Percentiles rank a stretch among this genome's conserved stretches.
These are phyloP conservation scores for Venustoraphidia nigricollis DNA, from an alignment of 2,888 invertebrate genomes.

Conservation along the genomic window DNA sequence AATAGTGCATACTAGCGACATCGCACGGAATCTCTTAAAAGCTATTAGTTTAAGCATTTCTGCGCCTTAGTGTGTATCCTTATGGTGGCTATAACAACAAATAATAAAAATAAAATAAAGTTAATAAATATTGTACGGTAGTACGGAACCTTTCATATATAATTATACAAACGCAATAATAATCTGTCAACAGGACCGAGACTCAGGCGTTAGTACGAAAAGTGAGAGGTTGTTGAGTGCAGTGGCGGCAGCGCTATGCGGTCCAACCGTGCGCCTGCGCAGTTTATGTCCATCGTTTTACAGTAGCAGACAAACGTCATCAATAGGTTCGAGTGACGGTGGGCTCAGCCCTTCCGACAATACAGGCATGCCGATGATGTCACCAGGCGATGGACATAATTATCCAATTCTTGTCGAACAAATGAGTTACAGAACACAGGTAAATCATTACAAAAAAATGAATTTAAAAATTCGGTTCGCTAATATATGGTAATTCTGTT, in stretches of 20 bases:
- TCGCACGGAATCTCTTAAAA: too few relatives aligned
- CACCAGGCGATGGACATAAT: conserved; percentile 49
- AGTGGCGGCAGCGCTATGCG: conserved; percentile 72
- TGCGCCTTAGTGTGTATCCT: too few relatives aligned
- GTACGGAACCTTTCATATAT: too few relatives aligned
- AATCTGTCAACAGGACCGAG: conserved; percentile 2
- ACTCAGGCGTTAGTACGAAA: conserved; percentile 21
- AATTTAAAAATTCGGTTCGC: conserved; percentile 4
- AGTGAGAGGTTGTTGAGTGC: conserved; percentile 57
- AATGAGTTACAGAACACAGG: conserved; percentile 53
- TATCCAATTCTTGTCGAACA: conserved; percentile 66
- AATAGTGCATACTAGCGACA: too few relatives aligned
- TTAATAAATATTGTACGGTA: too few relatives aligned
- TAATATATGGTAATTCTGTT: conserved; percentile 8
- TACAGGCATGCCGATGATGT: conserved; percentile 49
- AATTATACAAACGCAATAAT: too few relatives aligned
- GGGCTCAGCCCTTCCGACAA: conserved; percentile 53
- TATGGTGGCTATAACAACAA: too few relatives aligned
- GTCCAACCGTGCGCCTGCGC: conserved; percentile 55
- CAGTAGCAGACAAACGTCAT: conserved; percentile 20
- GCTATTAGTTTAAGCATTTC: too few relatives aligned
- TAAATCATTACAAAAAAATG: conserved; percentile 12
- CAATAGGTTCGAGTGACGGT: conserved; percentile 32
- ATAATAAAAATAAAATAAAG: too few relatives aligned
- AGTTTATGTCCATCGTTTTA: conserved; percentile 59